phyloP scores from a whole-genome alignment of 2,113 vertebrate genomes.

The Antechinus flavipes region DNA sequence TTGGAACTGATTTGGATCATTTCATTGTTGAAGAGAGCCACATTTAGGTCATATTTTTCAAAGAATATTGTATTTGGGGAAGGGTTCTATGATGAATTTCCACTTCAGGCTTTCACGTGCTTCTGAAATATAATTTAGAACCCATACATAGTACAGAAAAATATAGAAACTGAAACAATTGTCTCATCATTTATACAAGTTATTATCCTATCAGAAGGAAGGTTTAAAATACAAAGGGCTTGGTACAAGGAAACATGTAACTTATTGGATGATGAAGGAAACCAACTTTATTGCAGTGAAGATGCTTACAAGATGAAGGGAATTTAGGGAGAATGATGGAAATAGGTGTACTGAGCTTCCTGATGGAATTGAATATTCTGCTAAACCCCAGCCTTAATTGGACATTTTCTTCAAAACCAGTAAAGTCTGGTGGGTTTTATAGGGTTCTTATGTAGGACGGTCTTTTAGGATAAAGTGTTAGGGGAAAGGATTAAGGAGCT shows the following conservation, averaged over 20 bases:
- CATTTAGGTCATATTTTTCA: neutral
- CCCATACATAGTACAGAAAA: neutral
- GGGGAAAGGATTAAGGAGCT: neutral
- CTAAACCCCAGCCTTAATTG: neutral
- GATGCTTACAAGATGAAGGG: neutral
- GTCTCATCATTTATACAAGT: neutral
- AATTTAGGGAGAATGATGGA: neutral
- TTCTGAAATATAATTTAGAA: neutral
- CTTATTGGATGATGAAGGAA: neutral
- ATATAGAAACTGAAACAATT: neutral
- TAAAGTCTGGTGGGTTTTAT: neutral
- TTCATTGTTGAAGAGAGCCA: too few species aligned
- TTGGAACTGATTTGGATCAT: too few species aligned
- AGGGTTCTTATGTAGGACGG: neutral
- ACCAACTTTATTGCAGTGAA: neutral
- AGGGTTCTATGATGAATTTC: neutral
- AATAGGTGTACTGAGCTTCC: neutral
- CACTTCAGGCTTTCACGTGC: neutral
- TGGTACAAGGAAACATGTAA: neutral
- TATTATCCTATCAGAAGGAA: neutral
- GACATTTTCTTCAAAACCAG: neutral
- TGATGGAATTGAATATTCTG: neutral
- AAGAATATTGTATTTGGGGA: neutral
- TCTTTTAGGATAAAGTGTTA: neutral
- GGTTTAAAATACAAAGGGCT: neutral